Evolutionary conservation across 2,888 invertebrate genomes (phyloP).

Genomic region (Drosophila bunnanda): DNA sequence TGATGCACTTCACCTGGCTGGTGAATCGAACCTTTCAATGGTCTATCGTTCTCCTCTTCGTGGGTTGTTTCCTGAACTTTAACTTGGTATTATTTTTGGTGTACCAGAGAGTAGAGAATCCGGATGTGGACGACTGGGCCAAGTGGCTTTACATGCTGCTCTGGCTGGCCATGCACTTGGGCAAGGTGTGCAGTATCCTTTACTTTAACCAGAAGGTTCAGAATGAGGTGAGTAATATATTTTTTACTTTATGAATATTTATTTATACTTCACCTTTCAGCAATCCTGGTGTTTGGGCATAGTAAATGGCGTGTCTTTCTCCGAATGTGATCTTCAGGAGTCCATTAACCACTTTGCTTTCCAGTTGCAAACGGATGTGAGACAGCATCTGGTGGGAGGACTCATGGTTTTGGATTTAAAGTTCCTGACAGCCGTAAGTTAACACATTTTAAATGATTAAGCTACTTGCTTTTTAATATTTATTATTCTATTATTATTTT

Average conservation of each 20-base stretch:
- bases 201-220: slow-evolving; percentile 52
- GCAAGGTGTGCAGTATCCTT: slow-evolving; percentile 53
- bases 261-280: slow-evolving; percentile 8
- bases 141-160: slow-evolving; percentile 50
- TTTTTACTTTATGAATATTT: no score
- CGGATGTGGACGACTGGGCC: slow-evolving; percentile 5
- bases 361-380: slow-evolving; percentile 51
- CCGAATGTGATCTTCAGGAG: slow-evolving; percentile 38
- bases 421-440: slow-evolving; percentile 54
- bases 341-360: slow-evolving; percentile 53
- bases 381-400: slow-evolving; percentile 56
- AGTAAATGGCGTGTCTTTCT: slow-evolving; percentile 13
- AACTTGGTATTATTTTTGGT: slow-evolving; percentile 57
- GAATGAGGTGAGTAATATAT: slow-evolving; percentile 34
- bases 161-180: slow-evolving; percentile 53
- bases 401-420: slow-evolving; percentile 56
- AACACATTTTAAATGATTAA: not conserved
- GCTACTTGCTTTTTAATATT: not conserved
- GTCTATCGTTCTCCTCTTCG: slow-evolving; percentile 52
- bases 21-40: slow-evolving; percentile 49
- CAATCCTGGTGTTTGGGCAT: slow-evolving; percentile 47
- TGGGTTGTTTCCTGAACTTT: slow-evolving; percentile 58
- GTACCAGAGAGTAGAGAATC: slow-evolving; percentile 52
- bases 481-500: not conserved
- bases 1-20: slow-evolving; percentile 48